Conservation (phyloP, 2,113 vertebrate genomes). For the Numida meleagris region DNA sequence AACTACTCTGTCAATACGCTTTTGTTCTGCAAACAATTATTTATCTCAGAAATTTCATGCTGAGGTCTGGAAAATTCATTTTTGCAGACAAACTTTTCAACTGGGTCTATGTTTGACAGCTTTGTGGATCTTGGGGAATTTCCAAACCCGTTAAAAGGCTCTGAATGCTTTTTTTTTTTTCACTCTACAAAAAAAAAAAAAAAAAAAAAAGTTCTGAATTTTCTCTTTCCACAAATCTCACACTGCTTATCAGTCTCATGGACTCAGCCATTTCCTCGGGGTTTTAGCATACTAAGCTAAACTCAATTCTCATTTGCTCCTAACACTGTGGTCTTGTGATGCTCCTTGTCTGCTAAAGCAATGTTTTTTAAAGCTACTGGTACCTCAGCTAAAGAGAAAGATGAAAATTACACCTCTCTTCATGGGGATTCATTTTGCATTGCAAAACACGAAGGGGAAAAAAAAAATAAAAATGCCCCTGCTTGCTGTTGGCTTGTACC, state of each 20-base stretch:
- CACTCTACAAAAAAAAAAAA: too few relatives aligned
- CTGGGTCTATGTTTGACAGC: not conserved
- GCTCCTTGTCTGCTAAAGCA: not conserved
- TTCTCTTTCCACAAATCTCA: not conserved
- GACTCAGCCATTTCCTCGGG: not conserved
- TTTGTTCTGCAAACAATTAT: not conserved
- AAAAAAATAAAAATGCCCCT: not conserved
- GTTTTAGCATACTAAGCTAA: not conserved
- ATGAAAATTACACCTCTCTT: not conserved
- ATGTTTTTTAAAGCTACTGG: not conserved
- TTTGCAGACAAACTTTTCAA: not conserved
- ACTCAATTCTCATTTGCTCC: not conserved
- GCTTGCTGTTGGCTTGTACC: not conserved
- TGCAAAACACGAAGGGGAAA: not conserved
- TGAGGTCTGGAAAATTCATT: not conserved
- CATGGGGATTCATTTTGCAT: not conserved
- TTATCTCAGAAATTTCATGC: not conserved
- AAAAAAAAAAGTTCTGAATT: not conserved
- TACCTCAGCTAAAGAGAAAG: slow-evolving; percentile 17
- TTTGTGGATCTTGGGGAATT: not conserved
- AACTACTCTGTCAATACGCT: not conserved
- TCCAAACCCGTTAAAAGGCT: not conserved
- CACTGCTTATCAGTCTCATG: not conserved
- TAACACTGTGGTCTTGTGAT: not conserved
- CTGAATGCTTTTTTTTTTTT: not conserved